phyloP scores from a whole-genome alignment of 2,888 invertebrate species.

The Dolichopus griseipennis region DNA sequence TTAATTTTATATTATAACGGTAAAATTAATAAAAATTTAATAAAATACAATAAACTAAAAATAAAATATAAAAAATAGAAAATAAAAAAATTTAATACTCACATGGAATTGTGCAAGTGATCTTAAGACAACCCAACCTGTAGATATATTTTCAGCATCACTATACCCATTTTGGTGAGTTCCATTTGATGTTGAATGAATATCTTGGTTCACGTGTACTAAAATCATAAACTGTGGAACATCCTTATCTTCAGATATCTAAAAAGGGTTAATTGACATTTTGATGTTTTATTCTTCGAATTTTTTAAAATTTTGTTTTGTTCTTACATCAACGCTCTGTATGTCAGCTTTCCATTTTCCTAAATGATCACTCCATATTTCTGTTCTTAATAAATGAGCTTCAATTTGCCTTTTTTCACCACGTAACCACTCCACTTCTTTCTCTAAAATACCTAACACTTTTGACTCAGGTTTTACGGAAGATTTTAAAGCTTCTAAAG shows the following conservation, averaged over 20 bases:
- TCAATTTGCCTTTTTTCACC: conserved; percentile 73
- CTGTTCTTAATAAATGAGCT: conserved; percentile 74
- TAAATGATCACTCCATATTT: conserved; percentile 83
- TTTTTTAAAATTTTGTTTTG: not conserved
- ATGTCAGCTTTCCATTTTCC: conserved; percentile 81
- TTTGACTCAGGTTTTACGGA: conserved; percentile 77
- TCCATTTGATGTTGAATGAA: conserved; percentile 43
- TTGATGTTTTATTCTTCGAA: not conserved
- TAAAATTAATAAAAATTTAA: too few relatives aligned
- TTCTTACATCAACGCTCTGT: conserved; percentile 64
- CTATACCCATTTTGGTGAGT: conserved; percentile 29
- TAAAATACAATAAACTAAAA: too few relatives aligned
- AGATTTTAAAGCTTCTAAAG: conserved; percentile 70
- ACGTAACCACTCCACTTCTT: conserved; percentile 74
- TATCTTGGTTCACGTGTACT: conserved; percentile 60
- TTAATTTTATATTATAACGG: too few relatives aligned
- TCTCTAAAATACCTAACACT: conserved; percentile 66
- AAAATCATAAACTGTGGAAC: conserved; percentile 65
- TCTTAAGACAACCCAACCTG: conserved; percentile 59
- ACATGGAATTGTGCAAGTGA: conserved; percentile 57
- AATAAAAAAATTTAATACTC: conserved; percentile 21
- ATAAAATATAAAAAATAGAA: too few relatives aligned
- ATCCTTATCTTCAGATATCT: conserved; percentile 48
- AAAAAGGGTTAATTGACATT: conserved; percentile 22
- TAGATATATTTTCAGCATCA: conserved; percentile 48